Percentiles rank a stretch among this genome's conserved stretches.
phyloP scores from a whole-genome alignment of 2,888 invertebrate genomes.

The Gisinianus flammeolus region DNA sequence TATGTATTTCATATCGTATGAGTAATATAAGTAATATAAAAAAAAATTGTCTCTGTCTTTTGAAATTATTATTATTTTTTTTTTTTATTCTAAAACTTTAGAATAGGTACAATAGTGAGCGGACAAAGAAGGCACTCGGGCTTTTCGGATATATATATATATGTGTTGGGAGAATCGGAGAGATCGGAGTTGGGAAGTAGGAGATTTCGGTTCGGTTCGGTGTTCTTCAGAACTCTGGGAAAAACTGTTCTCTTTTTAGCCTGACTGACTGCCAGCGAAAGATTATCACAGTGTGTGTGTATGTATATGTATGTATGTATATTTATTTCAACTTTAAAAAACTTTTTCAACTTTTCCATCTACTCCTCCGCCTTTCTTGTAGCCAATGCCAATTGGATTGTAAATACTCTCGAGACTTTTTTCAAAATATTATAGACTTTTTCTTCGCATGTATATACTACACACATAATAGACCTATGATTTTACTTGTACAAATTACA shows the following conservation, averaged over 20 bases:
- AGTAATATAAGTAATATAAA: too few relatives aligned
- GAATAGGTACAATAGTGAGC: background rate
- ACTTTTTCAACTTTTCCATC: background rate
- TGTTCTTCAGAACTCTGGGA: slow-evolving; percentile 9
- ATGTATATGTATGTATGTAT: background rate
- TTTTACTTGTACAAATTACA: too few relatives aligned
- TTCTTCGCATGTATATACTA: too few relatives aligned
- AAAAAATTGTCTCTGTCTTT: too few relatives aligned
- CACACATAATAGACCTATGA: too few relatives aligned
- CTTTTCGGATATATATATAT: background rate
- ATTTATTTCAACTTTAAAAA: background rate
- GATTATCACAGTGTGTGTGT: background rate
- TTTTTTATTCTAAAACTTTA: background rate
- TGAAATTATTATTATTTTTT: too few relatives aligned
- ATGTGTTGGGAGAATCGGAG: background rate
- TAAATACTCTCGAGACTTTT: too few relatives aligned
- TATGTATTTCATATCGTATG: too few relatives aligned
- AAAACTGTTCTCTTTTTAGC: slow-evolving; percentile 13
- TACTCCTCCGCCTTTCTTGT: background rate
- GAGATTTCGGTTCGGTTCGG: slow-evolving; percentile 12
- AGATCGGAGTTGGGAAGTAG: slow-evolving; percentile 30
- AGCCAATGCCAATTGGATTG: background rate
- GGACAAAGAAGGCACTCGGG: slow-evolving; percentile 20
- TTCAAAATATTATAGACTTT: too few relatives aligned
- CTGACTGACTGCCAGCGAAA: slow-evolving; percentile 25